These are phyloP conservation scores for Argya squamiceps DNA, from an alignment of 2,797 vertebrate species.

Conservation along the genomic window DNA sequence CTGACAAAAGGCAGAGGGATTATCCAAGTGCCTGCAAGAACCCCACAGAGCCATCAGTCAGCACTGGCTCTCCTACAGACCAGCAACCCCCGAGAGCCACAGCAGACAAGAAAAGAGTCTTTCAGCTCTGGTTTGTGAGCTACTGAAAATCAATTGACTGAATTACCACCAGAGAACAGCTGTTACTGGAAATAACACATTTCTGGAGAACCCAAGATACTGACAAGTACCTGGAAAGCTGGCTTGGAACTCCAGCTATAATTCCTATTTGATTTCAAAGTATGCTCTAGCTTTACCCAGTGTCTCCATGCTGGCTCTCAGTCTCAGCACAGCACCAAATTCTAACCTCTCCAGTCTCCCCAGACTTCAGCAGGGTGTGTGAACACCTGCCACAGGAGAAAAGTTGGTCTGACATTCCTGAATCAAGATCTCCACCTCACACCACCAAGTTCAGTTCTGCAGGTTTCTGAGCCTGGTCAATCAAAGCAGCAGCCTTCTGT, in stretches of 20 bases:
- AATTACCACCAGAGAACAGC: not conserved
- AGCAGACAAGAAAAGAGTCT: not conserved
- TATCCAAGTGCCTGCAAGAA: not conserved
- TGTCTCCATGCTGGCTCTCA: not conserved
- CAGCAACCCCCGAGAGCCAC: not conserved
- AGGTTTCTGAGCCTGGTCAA: not conserved
- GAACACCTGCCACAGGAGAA: not conserved
- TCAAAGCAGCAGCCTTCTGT: not conserved
- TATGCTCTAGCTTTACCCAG: not conserved
- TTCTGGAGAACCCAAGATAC: not conserved
- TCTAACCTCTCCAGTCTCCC: not conserved
- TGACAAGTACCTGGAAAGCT: not conserved
- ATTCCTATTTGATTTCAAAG: not conserved
- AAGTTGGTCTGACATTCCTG: not conserved
- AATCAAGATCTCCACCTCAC: not conserved
- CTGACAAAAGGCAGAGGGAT: not conserved
- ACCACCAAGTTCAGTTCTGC: not conserved
- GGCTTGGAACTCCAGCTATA: rapidly evolving
- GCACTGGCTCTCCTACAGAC: not conserved
- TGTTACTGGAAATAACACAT: not conserved
- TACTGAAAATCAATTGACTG: not conserved
- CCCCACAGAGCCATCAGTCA: not conserved
- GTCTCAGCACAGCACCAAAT: not conserved
- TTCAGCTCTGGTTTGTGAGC: not conserved
- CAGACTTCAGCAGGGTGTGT: not conserved